Conservation (phyloP, 2,888 invertebrate genomes). For the Carcina quercana region DNA sequence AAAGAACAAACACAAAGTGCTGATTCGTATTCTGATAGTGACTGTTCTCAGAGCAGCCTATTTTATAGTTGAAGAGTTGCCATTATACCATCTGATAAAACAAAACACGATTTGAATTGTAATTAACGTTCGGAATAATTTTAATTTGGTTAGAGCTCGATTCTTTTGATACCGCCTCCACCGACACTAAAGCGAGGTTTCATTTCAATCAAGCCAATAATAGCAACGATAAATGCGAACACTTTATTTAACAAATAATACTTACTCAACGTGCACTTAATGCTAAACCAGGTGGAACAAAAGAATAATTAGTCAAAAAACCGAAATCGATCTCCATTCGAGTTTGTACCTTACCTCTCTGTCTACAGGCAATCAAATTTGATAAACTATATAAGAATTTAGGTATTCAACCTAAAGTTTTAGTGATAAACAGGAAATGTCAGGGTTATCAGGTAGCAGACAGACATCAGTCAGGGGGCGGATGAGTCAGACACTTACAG, state of each 20-base stretch:
- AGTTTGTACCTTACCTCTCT: constrained; percentile 2
- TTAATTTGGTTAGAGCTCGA: too few species aligned
- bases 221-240: background rate
- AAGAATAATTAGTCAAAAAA: constrained; percentile 24
- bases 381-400: constrained; percentile 11
- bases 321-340: background rate
- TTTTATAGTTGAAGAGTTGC: too few species aligned
- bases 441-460: constrained; percentile 43
- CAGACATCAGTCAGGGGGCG: constrained; percentile 48
- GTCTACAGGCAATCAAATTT: constrained; percentile 1
- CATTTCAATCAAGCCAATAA: background rate
- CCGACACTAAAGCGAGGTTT: background rate
- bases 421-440: constrained; percentile 24
- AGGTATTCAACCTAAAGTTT: constrained; percentile 25
- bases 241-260: background rate
- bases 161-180: background rate
- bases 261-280: constrained; percentile 5
- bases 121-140: too few species aligned
- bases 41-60: too few species aligned
- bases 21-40: too few species aligned
- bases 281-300: constrained; percentile 18
- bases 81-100: too few species aligned
- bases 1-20: too few species aligned
- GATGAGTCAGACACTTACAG: constrained; percentile 46
- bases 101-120: too few species aligned